Evolutionary conservation across 2,113 vertebrate genomes (phyloP), one percentile per base, ranked within the genome.

Genomic region (Desmodus rotundus): DNA sequence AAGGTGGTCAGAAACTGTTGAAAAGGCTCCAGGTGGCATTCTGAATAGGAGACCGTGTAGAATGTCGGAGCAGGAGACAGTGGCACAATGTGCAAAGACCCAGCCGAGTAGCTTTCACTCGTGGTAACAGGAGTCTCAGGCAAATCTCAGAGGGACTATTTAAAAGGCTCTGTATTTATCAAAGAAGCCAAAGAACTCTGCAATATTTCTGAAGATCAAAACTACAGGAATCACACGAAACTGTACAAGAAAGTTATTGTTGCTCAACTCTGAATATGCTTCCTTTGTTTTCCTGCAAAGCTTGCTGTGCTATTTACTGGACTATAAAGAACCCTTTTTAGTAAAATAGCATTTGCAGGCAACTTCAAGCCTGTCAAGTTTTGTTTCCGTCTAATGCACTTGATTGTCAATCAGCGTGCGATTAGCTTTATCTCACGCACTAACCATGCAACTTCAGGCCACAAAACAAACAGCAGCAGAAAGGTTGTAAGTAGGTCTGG

Each of bases 171-270:
- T 81, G 31, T 50, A 41, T 45, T 24, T 95, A 96, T 91, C 81
- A 92, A 96, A 96, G 86, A 67, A 50, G 36, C 28, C 0, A 0
- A 96, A 72, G 68, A 86, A 89, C 61, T 67, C 86, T 28, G n/a
- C 65, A 72, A 19, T 61, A 50, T 70, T 89, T 95, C 68, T 91
- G 73, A 96, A 96, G 82, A 95, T 91, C 91, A 96, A 65, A 97
- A 95, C 86, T 65, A 63, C 16, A 87, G 70, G 63, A 80, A 72
- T 87, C 52, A 95, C 68, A 74, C 2, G 5, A 96, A 96, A 93
- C 85, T 93, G 14, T 76, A 93, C 67, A 97, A 93, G 83, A 76
- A 87, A 65, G 73, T 82, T 90, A 93, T 36, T 97, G 43, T 95
- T 67, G 56, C 41, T 90, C 80, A 72, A 76, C 68, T 95, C 91